Conservation (phyloP, 2,888 invertebrate species). For the Diadromus collaris region DNA sequence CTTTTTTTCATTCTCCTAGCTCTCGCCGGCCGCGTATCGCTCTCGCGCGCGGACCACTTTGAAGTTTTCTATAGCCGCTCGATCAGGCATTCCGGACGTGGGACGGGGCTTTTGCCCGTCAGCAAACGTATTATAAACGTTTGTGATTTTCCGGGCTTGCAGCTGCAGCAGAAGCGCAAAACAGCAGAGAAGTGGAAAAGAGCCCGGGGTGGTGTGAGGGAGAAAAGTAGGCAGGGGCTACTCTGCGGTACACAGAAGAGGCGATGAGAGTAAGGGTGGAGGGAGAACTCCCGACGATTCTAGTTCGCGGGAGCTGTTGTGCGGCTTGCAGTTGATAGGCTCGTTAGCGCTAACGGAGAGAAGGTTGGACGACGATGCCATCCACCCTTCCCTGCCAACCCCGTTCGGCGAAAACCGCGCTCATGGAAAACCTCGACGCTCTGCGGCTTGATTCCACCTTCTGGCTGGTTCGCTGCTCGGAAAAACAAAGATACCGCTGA, state of each 20-base stretch:
- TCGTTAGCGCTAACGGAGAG: constrained; percentile 53
- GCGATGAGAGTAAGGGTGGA: constrained; percentile 25
- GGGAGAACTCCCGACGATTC: constrained; percentile 27
- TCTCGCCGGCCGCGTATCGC: constrained; percentile 4
- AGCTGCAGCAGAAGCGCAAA: constrained; percentile 11
- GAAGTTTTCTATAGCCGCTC: neutral
- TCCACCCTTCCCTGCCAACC: constrained; percentile 5
- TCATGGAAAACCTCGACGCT: constrained; percentile 34
- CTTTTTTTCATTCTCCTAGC: neutral
- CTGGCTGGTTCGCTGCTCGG: constrained; percentile 4
- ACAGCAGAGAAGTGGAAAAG: constrained; percentile 15
- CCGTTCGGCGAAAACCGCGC: constrained; percentile 24
- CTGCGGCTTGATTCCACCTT: constrained; percentile 13
- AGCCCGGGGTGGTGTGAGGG: neutral
- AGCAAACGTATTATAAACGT: constrained; percentile 32
- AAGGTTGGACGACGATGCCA: constrained; percentile 37
- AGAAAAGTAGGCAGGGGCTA: neutral
- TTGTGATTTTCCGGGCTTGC: constrained; percentile 30
- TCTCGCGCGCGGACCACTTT: neutral
- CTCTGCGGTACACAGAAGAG: constrained; percentile 11
- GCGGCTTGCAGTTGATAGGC: constrained; percentile 59
- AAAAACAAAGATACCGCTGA: constrained; percentile 25
- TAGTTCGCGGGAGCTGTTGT: constrained; percentile 26
- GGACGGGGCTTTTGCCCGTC: neutral
- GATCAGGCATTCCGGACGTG: neutral